These are phyloP conservation scores for Brachionus koreanus DNA, from an alignment of 1,140 invertebrate species.

Conservation along the genomic window DNA sequence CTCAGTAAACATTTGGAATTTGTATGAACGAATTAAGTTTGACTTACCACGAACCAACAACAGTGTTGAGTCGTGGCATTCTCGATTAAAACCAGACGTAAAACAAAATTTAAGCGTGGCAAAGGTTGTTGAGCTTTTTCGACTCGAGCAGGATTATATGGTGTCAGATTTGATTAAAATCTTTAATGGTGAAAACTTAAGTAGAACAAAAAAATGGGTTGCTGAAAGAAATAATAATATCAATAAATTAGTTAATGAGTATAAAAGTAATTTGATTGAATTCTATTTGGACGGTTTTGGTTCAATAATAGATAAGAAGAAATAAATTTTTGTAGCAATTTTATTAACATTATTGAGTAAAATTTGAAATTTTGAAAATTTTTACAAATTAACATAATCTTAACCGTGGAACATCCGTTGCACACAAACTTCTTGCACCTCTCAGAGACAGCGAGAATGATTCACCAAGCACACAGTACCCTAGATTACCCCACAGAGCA, in stretches of 20 bases:
- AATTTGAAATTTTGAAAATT: background rate
- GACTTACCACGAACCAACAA: background rate
- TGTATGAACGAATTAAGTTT: background rate
- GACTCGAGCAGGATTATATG: background rate
- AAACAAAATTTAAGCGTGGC: background rate
- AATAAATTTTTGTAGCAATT: no score
- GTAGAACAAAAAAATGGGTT: background rate
- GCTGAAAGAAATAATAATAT: background rate
- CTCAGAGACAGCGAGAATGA: background rate
- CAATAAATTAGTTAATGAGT: no score
- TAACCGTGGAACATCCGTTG: background rate
- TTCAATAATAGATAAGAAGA: no score
- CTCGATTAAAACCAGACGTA: background rate
- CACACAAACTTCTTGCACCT: background rate
- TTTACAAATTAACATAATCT: conserved; percentile 4
- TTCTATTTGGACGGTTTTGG: no score
- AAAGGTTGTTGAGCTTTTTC: background rate
- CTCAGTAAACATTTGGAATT: background rate
- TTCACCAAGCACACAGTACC: background rate
- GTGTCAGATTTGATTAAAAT: background rate
- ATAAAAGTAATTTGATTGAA: no score
- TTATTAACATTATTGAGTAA: no score
- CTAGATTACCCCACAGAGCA: background rate
- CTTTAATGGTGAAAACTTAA: background rate
- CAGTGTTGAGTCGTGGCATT: background rate